Conservation (phyloP, 2,113 vertebrate species). For the Eolophus roseicapilla region DNA sequence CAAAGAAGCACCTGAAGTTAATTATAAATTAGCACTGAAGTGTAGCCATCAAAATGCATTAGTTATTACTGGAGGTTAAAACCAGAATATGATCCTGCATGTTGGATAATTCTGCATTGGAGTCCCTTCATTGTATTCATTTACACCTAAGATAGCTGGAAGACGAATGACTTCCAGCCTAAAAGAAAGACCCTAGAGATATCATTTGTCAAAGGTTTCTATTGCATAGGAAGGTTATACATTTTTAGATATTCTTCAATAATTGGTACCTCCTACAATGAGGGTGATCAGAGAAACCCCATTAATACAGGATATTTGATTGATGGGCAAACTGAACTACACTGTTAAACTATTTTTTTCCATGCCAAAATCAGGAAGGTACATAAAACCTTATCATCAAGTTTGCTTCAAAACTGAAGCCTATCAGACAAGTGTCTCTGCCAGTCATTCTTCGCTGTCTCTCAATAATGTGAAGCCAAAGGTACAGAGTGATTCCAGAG, state of each 20-base stretch:
- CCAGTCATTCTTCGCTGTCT: too few relatives aligned
- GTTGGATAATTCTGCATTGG: neutral
- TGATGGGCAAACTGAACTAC: neutral
- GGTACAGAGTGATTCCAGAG: neutral
- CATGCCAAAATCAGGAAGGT: neutral
- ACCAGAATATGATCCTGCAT: neutral
- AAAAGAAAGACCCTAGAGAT: neutral
- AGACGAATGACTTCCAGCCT: neutral
- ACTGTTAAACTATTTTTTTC: neutral
- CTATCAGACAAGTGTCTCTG: neutral
- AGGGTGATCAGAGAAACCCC: neutral
- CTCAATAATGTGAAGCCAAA: neutral
- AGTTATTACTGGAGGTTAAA: constrained; percentile 28
- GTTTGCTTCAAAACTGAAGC: neutral
- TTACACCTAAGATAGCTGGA: neutral
- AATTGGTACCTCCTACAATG: neutral
- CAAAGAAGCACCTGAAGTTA: constrained; percentile 64
- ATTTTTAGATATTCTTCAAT: neutral
- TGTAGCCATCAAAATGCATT: neutral
- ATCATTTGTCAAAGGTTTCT: neutral
- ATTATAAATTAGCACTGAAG: constrained; percentile 60
- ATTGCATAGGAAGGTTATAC: neutral
- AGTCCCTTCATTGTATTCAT: neutral
- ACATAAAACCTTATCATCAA: neutral
- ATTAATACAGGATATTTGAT: neutral